Base-by-base conservation (phyloP, 2,113 vertebrate genomes). In the Nycticebus coucang region DNA sequence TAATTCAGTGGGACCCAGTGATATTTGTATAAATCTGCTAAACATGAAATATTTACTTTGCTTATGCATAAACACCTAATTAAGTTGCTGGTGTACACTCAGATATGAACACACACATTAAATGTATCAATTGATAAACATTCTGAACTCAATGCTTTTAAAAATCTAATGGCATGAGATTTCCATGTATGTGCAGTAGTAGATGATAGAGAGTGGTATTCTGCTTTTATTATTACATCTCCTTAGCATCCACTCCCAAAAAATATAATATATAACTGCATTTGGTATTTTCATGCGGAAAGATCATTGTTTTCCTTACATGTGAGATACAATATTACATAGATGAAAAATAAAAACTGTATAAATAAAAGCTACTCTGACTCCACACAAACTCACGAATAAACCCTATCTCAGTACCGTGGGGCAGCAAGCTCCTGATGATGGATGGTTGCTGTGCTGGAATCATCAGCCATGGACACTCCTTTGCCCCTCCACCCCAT, bases 401-500 rank as follows among this genome's bases (percentile, higher is more conserved):
- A 18, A 53, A 45, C 0, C 15, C 33, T 13, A 19, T 28, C 57
- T 94, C 1, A 69, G 89, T 15, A 1, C 86, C 18, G 35, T 0
- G 4, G 95, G 94, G 74, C 88, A 94, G 95, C 8, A 96, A 84
- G 62, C 8, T 8, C 1, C 1, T 35, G 53, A 87, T 97, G 98
- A 98, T 95, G 94, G 97, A 97, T 98, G 97, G 2, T 8, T 69
- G 85, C 93, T 91, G 95, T n/a, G 74, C 77, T 81, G 9, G 33
- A 89, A 87, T 22, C 91, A 64, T 88, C 55, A 26, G 66, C 82
- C 0, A 0, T 60, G 95, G 90, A 17, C 68, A 69, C 81, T 80
- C 33, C 35, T 94, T 30, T 69, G 55, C 86, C 90, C 87, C 92
- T 94, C 92, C 10, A 95, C 72, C 30, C 64, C 57, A 0, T 92